A percentile compares a stretch with the other conserved stretches of the same genome.
phyloP scores from a whole-genome alignment of 2,888 invertebrate genomes.

The Enchytraeus crypticus region DNA sequence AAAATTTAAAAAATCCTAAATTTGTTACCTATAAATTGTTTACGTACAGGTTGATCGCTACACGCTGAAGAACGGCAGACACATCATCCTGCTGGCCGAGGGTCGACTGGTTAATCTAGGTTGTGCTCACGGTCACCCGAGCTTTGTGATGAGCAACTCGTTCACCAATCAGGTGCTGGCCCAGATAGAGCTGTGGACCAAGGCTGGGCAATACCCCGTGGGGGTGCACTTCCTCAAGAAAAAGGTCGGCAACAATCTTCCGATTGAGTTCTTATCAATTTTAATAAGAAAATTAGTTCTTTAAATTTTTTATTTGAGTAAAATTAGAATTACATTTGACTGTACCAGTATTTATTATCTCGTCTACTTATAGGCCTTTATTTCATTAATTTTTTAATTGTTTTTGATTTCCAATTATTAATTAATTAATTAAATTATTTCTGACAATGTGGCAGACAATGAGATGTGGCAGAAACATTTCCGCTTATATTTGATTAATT shows the following conservation, averaged over 20 bases:
- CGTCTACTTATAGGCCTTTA: no score
- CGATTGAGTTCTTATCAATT: not conserved
- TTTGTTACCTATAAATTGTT: constrained; percentile 8
- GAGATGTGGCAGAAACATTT: no score
- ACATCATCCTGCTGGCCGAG: constrained; percentile 87
- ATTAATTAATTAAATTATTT: no score
- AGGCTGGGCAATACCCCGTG: constrained; percentile 67
- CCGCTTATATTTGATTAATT: no score
- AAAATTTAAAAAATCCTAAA: not conserved
- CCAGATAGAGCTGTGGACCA: constrained; percentile 96
- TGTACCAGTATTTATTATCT: not conserved
- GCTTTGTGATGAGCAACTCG: constrained; percentile 98
- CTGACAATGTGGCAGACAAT: no score
- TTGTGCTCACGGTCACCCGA: constrained; percentile 96
- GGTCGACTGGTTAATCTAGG: constrained; percentile 95
- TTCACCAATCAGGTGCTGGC: constrained; percentile 93
- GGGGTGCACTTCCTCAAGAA: constrained; percentile 93
- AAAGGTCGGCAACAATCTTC: constrained; percentile 53
- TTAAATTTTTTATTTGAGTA: no score
- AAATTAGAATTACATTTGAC: no score
- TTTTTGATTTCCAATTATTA: no score
- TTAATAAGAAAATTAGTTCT: no score
- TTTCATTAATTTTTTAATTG: no score
- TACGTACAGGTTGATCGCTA: constrained; percentile 78
- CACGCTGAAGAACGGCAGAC: constrained; percentile 75